Base-by-base conservation (phyloP, 2,888 invertebrate species). In the Himalopsyche anomala region DNA sequence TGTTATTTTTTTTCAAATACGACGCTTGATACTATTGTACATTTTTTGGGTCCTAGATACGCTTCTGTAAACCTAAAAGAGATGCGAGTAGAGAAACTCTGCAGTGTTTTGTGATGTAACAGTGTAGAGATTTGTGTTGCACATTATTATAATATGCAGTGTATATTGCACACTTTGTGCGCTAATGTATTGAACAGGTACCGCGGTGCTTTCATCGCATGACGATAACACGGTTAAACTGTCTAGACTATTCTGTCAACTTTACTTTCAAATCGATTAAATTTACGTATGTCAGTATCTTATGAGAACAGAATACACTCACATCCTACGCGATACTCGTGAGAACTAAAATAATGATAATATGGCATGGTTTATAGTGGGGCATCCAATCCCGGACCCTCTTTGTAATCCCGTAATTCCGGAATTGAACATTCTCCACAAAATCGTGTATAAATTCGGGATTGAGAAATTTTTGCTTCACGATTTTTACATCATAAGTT, bases 221-320 rank as follows among this genome's bases (percentile, higher is more conserved):
- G 62, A 9, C 62, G 74, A 38, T 74, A 74, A 74, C 11, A 74
- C 15, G 74, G 74, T 74, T 74, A 74, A 74, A 38, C 74, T 74
- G 74, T 74, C 74, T 74, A 74, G 74, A 74, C 74, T 38, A 15
- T 74, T 74, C 74, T 74, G 74, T 74, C 74, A 74, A 74, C 74
- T 74, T 38, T 38, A 74, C 74, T 74, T 74, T 74, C 74, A 36
- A 74, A 74, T 74, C 74, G 74, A 74, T 74, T 74, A 74, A 38
- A 74, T 38, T 15, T 74, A 38, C 19, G 36, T 74, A 36, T 74
- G 28, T 74, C 74, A 36, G 74, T 74, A 36, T 74, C 74, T 38
- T 38, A 74, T 36, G 38, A 15, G 74, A 74, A 38, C 19, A 74
- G 74, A 74, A 36, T 38, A 74, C 12, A 36, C 12, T 74, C 36